Conservation (phyloP, 2,888 invertebrate genomes). For the Coenonympha arcania region DNA sequence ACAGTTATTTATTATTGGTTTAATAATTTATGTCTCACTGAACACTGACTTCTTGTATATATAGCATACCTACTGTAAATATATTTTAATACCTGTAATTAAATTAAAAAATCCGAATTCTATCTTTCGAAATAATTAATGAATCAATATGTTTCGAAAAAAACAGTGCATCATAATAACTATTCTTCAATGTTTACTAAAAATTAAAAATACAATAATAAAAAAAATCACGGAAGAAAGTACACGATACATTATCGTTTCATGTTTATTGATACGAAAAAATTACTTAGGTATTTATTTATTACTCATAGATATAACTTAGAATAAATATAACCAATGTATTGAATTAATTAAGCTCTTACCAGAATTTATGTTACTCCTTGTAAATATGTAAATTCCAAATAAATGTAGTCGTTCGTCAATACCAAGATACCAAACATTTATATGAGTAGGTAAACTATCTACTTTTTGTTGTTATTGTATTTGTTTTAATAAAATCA, state of each 20-base stretch:
- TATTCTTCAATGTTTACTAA: not conserved
- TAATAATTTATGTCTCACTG: not conserved
- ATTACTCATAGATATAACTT: conserved; percentile 46
- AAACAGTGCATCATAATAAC: not conserved
- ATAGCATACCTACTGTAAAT: conserved; percentile 26
- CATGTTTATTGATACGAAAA: conserved; percentile 34
- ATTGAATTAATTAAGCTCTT: conserved; percentile 47
- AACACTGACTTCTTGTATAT: conserved; percentile 17
- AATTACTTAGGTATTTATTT: conserved; percentile 53
- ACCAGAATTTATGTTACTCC: conserved; percentile 58
- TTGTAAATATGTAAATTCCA: conserved; percentile 73
- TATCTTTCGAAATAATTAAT: not conserved
- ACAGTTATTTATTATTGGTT: no score
- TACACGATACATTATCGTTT: conserved; percentile 28
- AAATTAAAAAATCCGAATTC: conserved; percentile 10
- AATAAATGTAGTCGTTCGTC: conserved; percentile 59
- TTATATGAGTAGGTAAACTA: conserved; percentile 59
- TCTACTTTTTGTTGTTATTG: conserved; percentile 65
- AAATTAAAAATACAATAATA: conserved; percentile 22
- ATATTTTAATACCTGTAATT: conserved; percentile 23
- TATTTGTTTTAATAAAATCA: conserved; percentile 54
- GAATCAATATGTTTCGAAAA: not conserved
- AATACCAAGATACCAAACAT: conserved; percentile 73
- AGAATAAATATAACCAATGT: conserved; percentile 37
- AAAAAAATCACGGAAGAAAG: conserved; percentile 7